Percentiles rank a stretch among this genome's conserved stretches.
These are phyloP conservation scores for Gymnothorax reevesii DNA, from an alignment of 2,797 vertebrate species.

Conservation along the genomic window DNA sequence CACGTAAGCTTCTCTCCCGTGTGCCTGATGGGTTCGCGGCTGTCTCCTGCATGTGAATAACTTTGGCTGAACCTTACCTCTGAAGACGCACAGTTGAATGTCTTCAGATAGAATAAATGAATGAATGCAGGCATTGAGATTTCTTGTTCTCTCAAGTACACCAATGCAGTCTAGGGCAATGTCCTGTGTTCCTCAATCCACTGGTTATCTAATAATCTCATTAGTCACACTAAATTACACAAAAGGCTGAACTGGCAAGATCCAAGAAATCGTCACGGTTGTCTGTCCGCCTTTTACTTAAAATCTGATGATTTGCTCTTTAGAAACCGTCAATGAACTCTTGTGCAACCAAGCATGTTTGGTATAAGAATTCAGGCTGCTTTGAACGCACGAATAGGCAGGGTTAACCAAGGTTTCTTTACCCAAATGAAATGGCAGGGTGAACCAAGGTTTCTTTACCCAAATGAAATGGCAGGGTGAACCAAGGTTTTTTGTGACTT, in stretches of 20 bases:
- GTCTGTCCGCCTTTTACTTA: background rate
- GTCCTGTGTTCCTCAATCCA: background rate
- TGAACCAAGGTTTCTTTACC: no score
- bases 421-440: no score
- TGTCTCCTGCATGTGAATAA: background rate
- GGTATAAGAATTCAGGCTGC: background rate
- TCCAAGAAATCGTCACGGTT: background rate
- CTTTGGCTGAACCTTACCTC: background rate
- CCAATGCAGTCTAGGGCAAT: background rate
- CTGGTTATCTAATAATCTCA: background rate
- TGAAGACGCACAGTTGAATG: background rate
- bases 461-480: no score
- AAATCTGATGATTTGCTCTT: background rate
- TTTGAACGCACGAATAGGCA: background rate
- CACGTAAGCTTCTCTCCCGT: background rate
- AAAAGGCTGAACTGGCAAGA: background rate
- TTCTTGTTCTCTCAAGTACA: background rate
- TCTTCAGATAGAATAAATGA: background rate
- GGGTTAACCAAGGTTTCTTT: background rate
- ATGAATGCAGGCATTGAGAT: background rate
- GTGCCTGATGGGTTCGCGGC: background rate
- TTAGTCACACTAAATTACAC: slow-evolving; percentile 6
- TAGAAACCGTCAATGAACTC: background rate
- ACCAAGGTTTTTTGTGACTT: background rate
- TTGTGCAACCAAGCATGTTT: background rate